phyloP scores from a whole-genome alignment of 2,888 invertebrate species.

The Lamellibrachia columna region DNA sequence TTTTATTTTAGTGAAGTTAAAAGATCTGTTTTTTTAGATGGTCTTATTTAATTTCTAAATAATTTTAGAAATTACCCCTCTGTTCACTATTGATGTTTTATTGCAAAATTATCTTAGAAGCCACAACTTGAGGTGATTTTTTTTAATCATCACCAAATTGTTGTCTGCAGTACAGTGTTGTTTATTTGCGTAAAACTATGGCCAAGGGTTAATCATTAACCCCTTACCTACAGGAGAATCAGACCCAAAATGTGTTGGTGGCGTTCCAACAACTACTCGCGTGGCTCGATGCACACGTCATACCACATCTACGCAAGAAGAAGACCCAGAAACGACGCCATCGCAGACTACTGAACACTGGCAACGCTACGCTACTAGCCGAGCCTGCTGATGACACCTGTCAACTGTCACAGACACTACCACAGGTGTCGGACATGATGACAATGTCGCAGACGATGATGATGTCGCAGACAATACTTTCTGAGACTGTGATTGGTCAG shows the following conservation, averaged over 20 bases:
- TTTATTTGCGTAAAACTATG: not conserved
- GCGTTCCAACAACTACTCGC: not conserved
- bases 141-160: no score
- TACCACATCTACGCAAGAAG: not conserved
- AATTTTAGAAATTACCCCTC: no score
- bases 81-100: no score
- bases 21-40: no score
- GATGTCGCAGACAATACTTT: not conserved
- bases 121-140: no score
- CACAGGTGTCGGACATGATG: not conserved
- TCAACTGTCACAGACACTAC: slow-evolving; percentile 6
- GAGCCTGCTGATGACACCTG: not conserved
- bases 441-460: not conserved
- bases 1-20: no score
- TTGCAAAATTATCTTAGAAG: no score
- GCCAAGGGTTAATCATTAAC: not conserved
- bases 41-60: no score
- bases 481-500: not conserved
- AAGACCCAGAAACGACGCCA: not conserved
- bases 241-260: not conserved
- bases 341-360: not conserved
- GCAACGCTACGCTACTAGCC: not conserved
- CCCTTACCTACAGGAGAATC: not conserved
- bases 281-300: not conserved
- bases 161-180: no score